A percentile compares a stretch with the other conserved stretches of the same genome.
These are phyloP conservation scores for Phyllostomus discolor DNA, from an alignment of 2,113 vertebrate species.

Conservation along the genomic window DNA sequence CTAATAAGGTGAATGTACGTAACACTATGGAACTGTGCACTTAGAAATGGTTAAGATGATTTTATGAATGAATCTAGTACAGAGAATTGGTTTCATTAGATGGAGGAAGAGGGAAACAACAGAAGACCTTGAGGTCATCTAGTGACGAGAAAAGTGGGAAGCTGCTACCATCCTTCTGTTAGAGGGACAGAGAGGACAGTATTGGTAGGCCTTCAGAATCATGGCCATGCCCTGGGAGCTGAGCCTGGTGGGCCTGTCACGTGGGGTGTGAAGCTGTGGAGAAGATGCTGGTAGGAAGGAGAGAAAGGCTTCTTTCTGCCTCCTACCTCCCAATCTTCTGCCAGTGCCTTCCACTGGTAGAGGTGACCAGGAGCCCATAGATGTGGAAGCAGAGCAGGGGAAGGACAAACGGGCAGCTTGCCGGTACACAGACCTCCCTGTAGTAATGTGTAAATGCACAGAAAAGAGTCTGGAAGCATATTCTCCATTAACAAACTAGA, in stretches of 20 bases:
- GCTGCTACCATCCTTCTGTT: background rate
- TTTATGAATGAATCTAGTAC: background rate
- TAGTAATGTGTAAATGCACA: background rate
- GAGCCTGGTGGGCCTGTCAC: background rate
- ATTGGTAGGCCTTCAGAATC: background rate
- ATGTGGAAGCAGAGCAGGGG: background rate
- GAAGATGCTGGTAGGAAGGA: background rate
- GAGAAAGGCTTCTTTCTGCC: background rate
- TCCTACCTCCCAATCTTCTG: background rate
- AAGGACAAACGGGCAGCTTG: background rate
- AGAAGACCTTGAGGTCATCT: background rate
- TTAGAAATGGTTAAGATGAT: background rate
- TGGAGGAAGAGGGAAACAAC: background rate
- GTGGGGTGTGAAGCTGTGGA: background rate
- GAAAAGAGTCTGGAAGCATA: background rate
- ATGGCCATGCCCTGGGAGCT: background rate
- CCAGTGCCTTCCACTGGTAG: background rate
- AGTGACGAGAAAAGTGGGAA: background rate
- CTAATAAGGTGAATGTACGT: background rate
- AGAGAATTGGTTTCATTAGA: background rate
- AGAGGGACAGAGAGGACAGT: background rate
- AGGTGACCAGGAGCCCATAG: background rate
- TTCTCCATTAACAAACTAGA: background rate
- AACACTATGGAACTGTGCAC: background rate
- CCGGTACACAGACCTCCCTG: background rate